Evolutionary conservation across 2,113 vertebrate species (phyloP).

Genomic region (Theropithecus gelada): DNA sequence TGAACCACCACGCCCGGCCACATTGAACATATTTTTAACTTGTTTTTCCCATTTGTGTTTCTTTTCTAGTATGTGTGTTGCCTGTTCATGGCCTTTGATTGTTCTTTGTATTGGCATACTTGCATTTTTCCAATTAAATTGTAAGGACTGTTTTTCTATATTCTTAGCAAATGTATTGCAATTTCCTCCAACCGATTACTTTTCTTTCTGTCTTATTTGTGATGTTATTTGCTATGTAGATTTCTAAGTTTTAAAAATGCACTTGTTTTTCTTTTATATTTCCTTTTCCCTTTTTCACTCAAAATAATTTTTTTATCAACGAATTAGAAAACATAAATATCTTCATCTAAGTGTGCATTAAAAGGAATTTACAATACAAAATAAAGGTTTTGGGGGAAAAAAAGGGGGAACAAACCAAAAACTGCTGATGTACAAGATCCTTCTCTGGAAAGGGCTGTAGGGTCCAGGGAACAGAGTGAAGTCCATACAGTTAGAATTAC

Average conservation of each 20-base stretch:
- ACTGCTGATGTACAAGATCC: background rate
- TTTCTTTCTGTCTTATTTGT: background rate
- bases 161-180: background rate
- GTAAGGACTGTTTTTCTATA: background rate
- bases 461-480: background rate
- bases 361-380: background rate
- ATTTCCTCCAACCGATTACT: background rate
- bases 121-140: background rate
- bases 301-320: background rate
- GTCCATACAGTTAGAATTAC: background rate
- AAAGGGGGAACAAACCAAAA: background rate
- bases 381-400: background rate
- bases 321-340: background rate
- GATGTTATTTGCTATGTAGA: background rate
- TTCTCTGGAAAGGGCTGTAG: background rate
- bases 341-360: background rate
- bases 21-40: background rate
- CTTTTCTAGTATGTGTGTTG: background rate
- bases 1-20: fast-evolving
- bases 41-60: background rate
- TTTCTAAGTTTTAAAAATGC: background rate
- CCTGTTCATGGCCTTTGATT: background rate
- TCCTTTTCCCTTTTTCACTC: background rate
- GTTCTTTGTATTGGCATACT: background rate
- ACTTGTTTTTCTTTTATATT: background rate